These are phyloP conservation scores for Xanthia icteritia DNA, from an alignment of 2,888 invertebrate species.

Conservation along the genomic window DNA sequence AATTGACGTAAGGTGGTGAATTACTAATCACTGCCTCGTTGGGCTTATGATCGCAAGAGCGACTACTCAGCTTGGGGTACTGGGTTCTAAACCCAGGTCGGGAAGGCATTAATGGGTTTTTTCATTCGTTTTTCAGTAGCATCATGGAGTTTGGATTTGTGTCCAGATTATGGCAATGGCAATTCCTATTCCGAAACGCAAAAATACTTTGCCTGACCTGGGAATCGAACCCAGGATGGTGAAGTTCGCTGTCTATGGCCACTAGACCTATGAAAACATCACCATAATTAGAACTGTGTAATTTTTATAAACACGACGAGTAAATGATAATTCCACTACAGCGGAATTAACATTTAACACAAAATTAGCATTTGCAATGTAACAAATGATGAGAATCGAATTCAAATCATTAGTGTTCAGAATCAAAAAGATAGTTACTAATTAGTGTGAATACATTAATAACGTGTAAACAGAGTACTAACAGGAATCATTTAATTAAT, in stretches of 20 bases:
- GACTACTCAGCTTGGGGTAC: background rate
- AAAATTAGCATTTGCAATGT: slow-evolving; percentile 29
- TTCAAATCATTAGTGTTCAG: slow-evolving; percentile 34
- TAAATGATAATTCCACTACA: background rate
- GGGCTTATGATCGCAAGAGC: background rate
- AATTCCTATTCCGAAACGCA: background rate
- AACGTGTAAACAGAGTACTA: slow-evolving; percentile 28
- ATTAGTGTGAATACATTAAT: slow-evolving; percentile 46
- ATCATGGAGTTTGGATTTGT: background rate
- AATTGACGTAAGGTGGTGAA: no score
- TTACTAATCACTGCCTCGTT: background rate
- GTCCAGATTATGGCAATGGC: no score
- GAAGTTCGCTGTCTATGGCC: background rate
- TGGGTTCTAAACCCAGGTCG: no score
- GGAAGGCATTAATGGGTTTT: no score
- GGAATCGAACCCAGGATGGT: background rate
- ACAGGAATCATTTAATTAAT: slow-evolving; percentile 9
- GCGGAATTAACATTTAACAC: background rate
- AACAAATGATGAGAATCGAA: slow-evolving; percentile 29
- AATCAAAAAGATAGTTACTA: slow-evolving; percentile 42
- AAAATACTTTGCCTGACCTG: background rate
- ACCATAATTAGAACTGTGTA: background rate
- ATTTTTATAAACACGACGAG: background rate
- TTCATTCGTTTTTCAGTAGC: no score
- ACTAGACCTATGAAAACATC: background rate